These are phyloP conservation scores for Odocoileus virginianus DNA, from an alignment of 2,113 vertebrate species.

Conservation along the genomic window DNA sequence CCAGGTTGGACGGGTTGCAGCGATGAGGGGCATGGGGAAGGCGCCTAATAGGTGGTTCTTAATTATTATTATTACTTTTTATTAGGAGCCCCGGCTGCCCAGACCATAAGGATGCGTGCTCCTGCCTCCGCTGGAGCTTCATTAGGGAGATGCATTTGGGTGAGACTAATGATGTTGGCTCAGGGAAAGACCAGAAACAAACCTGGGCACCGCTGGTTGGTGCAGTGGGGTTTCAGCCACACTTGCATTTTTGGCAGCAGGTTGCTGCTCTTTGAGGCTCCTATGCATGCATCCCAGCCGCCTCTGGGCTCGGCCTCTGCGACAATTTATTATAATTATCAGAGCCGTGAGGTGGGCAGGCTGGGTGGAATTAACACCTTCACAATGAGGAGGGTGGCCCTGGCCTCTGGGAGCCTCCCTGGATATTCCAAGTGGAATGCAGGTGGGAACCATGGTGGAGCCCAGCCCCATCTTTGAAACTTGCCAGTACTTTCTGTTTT, in stretches of 20 bases:
- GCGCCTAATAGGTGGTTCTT: conserved; percentile 64
- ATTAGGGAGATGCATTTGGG: conserved; percentile 40
- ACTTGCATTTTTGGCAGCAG: neutral
- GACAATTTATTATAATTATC: neutral
- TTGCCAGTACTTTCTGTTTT: neutral
- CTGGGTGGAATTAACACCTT: neutral
- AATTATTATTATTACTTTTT: conserved; percentile 73
- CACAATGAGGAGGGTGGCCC: neutral
- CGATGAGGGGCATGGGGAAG: neutral
- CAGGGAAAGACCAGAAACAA: neutral
- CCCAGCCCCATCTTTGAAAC: no score
- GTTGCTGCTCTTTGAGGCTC: neutral
- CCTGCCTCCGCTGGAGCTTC: neutral
- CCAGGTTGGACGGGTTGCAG: conserved; percentile 69
- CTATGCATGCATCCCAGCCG: neutral
- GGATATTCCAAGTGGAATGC: neutral
- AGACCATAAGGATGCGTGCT: conserved; percentile 66
- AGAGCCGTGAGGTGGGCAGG: neutral
- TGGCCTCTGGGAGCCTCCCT: neutral
- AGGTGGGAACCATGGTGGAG: neutral
- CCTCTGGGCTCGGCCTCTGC: neutral
- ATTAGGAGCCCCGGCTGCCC: conserved; percentile 69
- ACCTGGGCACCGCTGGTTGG: neutral
- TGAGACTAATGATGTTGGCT: conserved; percentile 55
- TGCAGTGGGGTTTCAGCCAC: neutral